A percentile compares a stretch with the other conserved stretches of the same genome.
Conservation (phyloP, 2,797 vertebrate genomes). For the Phrynocephalus guinanensis region DNA sequence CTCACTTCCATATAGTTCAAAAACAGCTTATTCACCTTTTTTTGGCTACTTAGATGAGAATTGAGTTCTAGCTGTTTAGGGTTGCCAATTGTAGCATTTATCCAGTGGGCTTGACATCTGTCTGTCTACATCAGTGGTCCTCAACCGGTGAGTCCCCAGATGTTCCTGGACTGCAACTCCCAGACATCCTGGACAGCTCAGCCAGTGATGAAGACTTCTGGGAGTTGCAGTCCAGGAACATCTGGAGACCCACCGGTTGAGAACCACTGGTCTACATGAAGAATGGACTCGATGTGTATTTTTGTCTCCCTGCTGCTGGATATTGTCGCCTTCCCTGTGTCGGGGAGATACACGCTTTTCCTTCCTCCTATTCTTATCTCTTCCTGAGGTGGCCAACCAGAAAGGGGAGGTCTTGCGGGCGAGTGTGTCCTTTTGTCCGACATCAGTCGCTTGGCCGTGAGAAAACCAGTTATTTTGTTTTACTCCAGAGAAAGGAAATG, state of each 20-base stretch:
- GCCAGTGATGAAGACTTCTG: too few relatives aligned
- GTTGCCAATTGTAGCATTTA: background rate
- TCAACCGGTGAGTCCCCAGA: too few relatives aligned
- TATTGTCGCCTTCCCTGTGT: conserved; percentile 12
- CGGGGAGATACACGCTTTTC: conserved; percentile 31
- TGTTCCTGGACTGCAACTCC: too few relatives aligned
- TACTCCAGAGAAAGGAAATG: background rate
- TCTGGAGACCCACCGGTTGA: too few relatives aligned
- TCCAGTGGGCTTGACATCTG: rapidly evolving
- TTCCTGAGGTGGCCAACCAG: conserved; percentile 33
- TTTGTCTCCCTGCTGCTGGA: conserved; percentile 43
- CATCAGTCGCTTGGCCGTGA: conserved; percentile 13
- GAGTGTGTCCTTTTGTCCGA: background rate
- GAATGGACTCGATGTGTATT: background rate
- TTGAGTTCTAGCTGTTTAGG: background rate
- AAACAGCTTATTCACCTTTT: too few relatives aligned
- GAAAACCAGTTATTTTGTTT: background rate
- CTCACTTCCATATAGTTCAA: background rate
- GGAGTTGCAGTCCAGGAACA: too few relatives aligned
- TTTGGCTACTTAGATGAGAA: background rate
- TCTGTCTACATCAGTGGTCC: too few relatives aligned
- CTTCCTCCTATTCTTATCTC: conserved; percentile 43
- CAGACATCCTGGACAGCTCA: too few relatives aligned
- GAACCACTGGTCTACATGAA: background rate
- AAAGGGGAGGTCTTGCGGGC: background rate